phyloP scores from a whole-genome alignment of 2,888 invertebrate genomes.

The Drosophila longiperda region DNA sequence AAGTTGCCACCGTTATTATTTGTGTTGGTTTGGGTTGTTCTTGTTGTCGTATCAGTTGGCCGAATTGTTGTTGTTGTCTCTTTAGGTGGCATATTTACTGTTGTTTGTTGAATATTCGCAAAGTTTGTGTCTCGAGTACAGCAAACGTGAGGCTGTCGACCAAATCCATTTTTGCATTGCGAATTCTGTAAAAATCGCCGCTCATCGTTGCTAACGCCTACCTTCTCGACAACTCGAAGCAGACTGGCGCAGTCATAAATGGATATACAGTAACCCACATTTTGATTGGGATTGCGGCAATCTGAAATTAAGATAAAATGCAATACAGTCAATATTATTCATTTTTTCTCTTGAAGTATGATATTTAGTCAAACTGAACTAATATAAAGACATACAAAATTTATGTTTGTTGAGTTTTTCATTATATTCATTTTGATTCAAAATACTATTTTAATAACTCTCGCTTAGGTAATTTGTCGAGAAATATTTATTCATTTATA shows the following conservation, averaged over 20 bases:
- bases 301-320: slow-evolving; percentile 75
- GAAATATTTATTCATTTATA: neutral
- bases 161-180: slow-evolving; percentile 75
- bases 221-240: slow-evolving; percentile 60
- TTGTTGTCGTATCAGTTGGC: neutral
- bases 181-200: slow-evolving; percentile 75
- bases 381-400: neutral
- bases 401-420: neutral
- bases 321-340: neutral
- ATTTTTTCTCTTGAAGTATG: neutral
- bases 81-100: neutral
- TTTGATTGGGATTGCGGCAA: slow-evolving; percentile 85
- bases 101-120: slow-evolving; percentile 6
- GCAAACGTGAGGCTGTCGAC: slow-evolving; percentile 80
- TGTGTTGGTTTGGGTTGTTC: slow-evolving; percentile 3
- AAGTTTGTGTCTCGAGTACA: slow-evolving; percentile 77
- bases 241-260: slow-evolving; percentile 81
- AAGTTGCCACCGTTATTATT: slow-evolving; percentile 62
- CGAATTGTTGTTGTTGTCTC: slow-evolving; percentile 16
- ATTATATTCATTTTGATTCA: neutral
- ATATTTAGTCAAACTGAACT: neutral
- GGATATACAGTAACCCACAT: slow-evolving; percentile 78
- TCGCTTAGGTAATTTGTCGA: neutral
- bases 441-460: neutral
- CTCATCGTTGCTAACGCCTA: slow-evolving; percentile 50